Evolutionary conservation across 2,797 vertebrate genomes (phyloP).

Genomic region (Pteropus rufus): DNA sequence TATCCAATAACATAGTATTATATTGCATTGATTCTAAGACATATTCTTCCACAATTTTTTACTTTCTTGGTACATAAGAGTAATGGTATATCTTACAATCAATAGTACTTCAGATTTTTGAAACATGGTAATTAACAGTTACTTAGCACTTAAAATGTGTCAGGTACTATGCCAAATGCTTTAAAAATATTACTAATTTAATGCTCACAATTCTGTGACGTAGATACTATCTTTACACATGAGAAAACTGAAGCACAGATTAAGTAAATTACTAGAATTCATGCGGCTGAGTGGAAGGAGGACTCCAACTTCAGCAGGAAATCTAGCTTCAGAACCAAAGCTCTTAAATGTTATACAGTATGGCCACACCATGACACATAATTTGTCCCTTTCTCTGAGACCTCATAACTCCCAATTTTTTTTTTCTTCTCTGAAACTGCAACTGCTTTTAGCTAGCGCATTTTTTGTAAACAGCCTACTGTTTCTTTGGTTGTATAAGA

Average conservation of each 20-base stretch:
- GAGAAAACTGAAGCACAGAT: background rate
- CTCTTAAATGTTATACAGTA: background rate
- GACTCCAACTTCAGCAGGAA: background rate
- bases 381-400: background rate
- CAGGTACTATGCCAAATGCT: background rate
- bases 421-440: background rate
- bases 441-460: background rate
- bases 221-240: background rate
- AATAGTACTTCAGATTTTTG: background rate
- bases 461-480: background rate
- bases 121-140: background rate
- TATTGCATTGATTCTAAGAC: background rate
- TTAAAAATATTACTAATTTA: background rate
- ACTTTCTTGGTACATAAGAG: background rate
- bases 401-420: background rate
- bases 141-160: background rate
- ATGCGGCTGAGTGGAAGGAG: background rate
- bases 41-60: background rate
- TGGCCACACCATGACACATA: background rate
- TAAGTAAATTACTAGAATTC: background rate
- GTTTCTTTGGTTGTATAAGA: background rate
- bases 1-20: background rate
- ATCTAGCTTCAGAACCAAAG: background rate
- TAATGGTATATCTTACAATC: background rate
- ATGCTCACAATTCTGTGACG: background rate